Evolutionary conservation across 2,888 invertebrate genomes (phyloP), one percentile per base, ranked within the genome.

Genomic region (Drosophila formosana): DNA sequence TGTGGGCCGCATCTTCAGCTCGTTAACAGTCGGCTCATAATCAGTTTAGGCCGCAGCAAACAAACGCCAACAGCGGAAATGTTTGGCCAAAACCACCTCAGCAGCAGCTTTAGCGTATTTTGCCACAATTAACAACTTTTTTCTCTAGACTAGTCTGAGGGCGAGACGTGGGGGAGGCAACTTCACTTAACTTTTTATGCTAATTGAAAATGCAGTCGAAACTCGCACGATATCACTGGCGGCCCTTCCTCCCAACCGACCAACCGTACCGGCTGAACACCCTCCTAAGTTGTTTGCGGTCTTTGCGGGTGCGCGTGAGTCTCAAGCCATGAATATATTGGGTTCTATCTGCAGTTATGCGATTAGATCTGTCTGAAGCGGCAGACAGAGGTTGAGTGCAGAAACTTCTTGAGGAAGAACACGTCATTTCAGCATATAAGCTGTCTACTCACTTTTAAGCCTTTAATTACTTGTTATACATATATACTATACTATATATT

Each of bases 21-120:
- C 66, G 82, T 81, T 86, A 86, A 70, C 83, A 53, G 57, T 26
- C 46, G 25, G 57, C 63, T 74, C 68, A 77, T 80, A 86, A 82
- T 80, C 51, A 60, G 56, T 53, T 51, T 26, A 50, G 53, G 66
- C 46, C 34, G 34, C 39, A 41, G 7, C 39, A 41, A 41, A 41
- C 39, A 41, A 41, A 41, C 39, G 39, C 13, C 50, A 47, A 46
- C 53, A 58, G 43, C 66, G 74, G 66, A 80, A 83, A 80, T 75
- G 81, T 68, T 73, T 73, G 64, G 66, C 50, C 58, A 72, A 50
- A 73, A 47, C 49, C 58, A 37, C 34, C 18, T 18, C 18, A 18
- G 18, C 18, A 18, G 18, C 18, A 32, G 18, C 28, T 49, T 9
- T 6, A 30, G 18, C 32, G 2, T 32, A 47, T 34, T 47, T 47